Evolutionary conservation across 2,797 vertebrate species (phyloP), one percentile per base, ranked within the genome.

Genomic region (Prunella strophiata): DNA sequence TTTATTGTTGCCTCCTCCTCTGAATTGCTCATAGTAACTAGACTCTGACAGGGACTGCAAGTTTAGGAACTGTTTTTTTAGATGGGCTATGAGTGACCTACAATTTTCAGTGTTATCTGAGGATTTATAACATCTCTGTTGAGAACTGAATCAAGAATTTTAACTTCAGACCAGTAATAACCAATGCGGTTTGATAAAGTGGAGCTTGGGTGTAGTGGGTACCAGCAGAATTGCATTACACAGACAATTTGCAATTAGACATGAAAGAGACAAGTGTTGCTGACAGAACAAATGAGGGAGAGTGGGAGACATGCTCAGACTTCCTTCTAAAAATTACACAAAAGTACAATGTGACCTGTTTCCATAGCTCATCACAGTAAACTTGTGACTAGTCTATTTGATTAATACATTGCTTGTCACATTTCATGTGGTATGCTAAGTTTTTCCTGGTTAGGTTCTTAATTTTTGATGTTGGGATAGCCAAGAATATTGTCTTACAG

Each of bases 1-100:
- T 93, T 70, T 88, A 61, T 52, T 75, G 48, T 61, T 87, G 29
- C 30, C 55, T 95, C 23, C 22, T 88, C 8, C 5, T 52, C 55
- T 93, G 55, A 87, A 72, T 79, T 94, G 52, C 91, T 97, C 89
- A 42, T 82, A 79, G 89, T 93, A 96, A 88, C 82, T 91, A 73
- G 68, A 86, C 32, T 94, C 42, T 94, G 42, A 73, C 25, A 52
- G 38, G n/a, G 32, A 36, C 90, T 95, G 68, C 27, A 83, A 80
- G 74, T 76, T 87, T 85, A 65, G 54, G 79, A 67, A 85, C 80
- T 74, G 43, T 92, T 93, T 96, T 61, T 85, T 94, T 55, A 74
- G 52, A 87, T 85, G 47, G 42, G 19, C 62, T 54, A 9, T 61
- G 23, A 54, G 27, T 75, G 81, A 88, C 38, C 54, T 82, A 63